Percentiles rank a stretch among this genome's conserved stretches.
phyloP scores from a whole-genome alignment of 2,888 invertebrate species.

The Drosophila quinaria region DNA sequence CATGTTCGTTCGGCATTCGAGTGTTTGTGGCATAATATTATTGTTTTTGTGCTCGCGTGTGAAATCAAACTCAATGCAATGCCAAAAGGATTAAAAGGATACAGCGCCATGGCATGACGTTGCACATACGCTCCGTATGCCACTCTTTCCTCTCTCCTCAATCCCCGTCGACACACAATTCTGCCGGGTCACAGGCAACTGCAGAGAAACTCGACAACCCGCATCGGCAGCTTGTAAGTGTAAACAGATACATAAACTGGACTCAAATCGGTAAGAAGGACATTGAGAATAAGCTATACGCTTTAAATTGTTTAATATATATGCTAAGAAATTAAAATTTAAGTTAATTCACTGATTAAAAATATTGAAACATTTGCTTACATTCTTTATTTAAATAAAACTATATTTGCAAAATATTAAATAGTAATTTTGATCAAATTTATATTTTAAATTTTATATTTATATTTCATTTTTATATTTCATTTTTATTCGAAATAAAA shows the following conservation, averaged over 20 bases:
- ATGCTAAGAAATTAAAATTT: background rate
- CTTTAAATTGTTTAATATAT: background rate
- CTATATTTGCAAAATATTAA: too few species aligned
- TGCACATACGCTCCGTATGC: constrained; percentile 49
- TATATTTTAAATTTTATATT: too few species aligned
- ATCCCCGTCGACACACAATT: background rate
- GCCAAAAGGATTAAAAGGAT: constrained; percentile 81
- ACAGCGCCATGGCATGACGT: constrained; percentile 55
- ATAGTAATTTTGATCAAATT: too few species aligned
- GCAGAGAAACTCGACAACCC: constrained; percentile 15
- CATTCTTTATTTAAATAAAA: background rate
- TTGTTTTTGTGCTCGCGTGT: constrained; percentile 82
- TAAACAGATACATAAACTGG: constrained; percentile 69
- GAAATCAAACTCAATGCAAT: constrained; percentile 79
- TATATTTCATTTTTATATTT: too few species aligned
- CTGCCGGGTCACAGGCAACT: constrained; percentile 21
- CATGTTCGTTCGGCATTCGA: constrained; percentile 74
- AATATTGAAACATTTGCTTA: background rate
- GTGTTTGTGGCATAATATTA: constrained; percentile 82
- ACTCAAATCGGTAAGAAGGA: constrained; percentile 13
- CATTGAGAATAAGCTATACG: constrained; percentile 22
- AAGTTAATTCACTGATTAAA: background rate
- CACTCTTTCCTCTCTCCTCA: too few species aligned
- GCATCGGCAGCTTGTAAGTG: constrained; percentile 72
- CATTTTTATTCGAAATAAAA: too few species aligned